These are phyloP conservation scores for Cataglyphis rosenhaueri DNA, from an alignment of 2,888 invertebrate species.

Conservation along the genomic window DNA sequence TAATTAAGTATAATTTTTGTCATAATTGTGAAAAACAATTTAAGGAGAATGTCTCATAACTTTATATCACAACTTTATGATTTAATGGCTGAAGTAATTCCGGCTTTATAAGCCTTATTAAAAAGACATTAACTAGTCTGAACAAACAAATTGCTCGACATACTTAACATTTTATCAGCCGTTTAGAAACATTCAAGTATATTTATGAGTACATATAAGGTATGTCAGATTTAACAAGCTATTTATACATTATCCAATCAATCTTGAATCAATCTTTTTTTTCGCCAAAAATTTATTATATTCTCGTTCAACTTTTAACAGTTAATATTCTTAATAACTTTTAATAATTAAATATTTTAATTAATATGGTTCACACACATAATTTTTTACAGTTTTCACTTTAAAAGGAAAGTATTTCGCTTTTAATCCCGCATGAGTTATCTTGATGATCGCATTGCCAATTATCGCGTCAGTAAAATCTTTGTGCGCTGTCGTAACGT, in stretches of 20 bases:
- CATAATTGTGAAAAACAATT: not conserved
- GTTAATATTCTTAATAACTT: too few species aligned
- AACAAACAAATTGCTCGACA: not conserved
- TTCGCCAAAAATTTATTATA: not conserved
- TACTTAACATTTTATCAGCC: constrained; percentile 17
- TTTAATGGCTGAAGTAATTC: not conserved
- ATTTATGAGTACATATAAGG: not conserved
- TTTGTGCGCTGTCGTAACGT: constrained; percentile 25
- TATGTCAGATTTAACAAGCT: not conserved
- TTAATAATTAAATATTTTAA: not conserved
- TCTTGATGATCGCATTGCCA: not conserved
- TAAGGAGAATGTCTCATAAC: not conserved
- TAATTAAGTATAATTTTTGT: not conserved
- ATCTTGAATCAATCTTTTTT: not conserved
- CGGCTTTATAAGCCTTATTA: not conserved
- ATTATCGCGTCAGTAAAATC: constrained; percentile 23
- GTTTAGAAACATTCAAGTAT: not conserved
- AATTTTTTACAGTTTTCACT: not conserved
- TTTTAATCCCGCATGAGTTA: not conserved
- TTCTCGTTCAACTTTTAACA: not conserved
- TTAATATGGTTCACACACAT: not conserved
- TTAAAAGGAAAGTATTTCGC: not conserved
- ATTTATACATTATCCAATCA: not conserved
- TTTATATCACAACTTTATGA: not conserved
- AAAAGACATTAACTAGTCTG: not conserved